Conservation (phyloP, 2,113 vertebrate genomes). For the Mixornis gularis region DNA sequence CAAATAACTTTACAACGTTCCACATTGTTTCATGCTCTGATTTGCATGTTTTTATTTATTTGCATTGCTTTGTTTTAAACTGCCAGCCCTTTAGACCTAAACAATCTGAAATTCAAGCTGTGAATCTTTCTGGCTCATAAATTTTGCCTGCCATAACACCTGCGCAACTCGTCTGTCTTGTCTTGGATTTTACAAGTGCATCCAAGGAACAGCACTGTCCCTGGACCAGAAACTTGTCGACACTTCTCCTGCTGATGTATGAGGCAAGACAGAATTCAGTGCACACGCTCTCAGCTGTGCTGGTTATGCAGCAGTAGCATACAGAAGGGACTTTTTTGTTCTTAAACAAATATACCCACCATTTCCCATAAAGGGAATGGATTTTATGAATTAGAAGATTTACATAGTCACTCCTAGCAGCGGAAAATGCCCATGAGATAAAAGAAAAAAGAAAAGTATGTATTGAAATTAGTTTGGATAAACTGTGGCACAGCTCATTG, state of each 20-base stretch:
- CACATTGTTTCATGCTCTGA: neutral
- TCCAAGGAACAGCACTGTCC: slow-evolving; percentile 19
- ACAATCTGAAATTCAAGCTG: slow-evolving; percentile 54
- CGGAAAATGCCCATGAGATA: neutral
- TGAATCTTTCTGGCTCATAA: slow-evolving; percentile 48
- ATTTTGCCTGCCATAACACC: slow-evolving; percentile 41
- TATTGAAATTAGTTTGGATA: neutral
- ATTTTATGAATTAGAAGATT: neutral
- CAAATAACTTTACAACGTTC: neutral
- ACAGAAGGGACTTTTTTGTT: neutral
- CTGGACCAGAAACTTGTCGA: slow-evolving; percentile 43
- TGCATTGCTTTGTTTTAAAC: slow-evolving; percentile 23
- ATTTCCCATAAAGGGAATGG: neutral
- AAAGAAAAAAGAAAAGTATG: neutral
- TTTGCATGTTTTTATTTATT: slow-evolving; percentile 37
- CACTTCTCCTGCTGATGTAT: slow-evolving; percentile 7
- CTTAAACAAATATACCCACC: neutral
- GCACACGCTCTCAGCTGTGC: neutral
- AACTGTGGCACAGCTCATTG: neutral
- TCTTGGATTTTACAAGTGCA: slow-evolving; percentile 23
- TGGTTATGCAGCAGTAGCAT: neutral
- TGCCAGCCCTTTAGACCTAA: slow-evolving; percentile 32
- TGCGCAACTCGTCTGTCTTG: slow-evolving; percentile 2
- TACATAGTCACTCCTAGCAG: neutral
- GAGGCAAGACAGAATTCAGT: slow-evolving; percentile 18